Percentiles rank a stretch among this genome's conserved stretches.
Evolutionary conservation across 2,888 invertebrate species (phyloP).

Genomic region (Melanotus villosus): DNA sequence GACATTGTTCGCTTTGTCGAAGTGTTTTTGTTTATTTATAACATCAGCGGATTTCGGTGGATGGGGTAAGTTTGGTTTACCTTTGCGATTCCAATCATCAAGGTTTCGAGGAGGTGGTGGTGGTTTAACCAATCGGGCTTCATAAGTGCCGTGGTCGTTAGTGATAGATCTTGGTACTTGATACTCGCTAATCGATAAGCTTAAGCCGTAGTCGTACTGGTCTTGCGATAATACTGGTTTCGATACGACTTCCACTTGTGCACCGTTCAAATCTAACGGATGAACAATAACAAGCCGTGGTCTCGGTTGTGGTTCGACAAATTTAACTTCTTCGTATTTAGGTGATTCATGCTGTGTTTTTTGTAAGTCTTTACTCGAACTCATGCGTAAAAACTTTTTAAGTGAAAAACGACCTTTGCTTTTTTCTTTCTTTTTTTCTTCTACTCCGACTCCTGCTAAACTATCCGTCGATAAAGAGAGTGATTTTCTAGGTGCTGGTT

Average conservation of each 20-base stretch:
- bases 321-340: slow-evolving; percentile 72
- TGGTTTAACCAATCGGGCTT: slow-evolving; percentile 52
- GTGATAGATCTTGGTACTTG: slow-evolving; percentile 52
- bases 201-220: slow-evolving; percentile 51
- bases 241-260: slow-evolving; percentile 82
- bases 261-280: slow-evolving; percentile 87
- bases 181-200: slow-evolving; percentile 53
- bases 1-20: slow-evolving; percentile 58
- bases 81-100: slow-evolving; percentile 69
- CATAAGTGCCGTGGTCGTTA: slow-evolving; percentile 49
- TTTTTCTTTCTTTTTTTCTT: slow-evolving; percentile 76
- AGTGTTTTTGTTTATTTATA: slow-evolving; percentile 72
- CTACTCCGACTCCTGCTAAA: slow-evolving; percentile 67
- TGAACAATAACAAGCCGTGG: slow-evolving; percentile 89
- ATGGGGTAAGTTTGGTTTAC: slow-evolving; percentile 77
- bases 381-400: slow-evolving; percentile 86
- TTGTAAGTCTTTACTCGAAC: slow-evolving; percentile 79
- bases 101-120: slow-evolving; percentile 85
- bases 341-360: slow-evolving; percentile 71
- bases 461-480: slow-evolving; percentile 85
- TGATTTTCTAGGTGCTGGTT: slow-evolving; percentile 78
- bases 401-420: slow-evolving; percentile 83
- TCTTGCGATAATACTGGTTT: slow-evolving; percentile 62
- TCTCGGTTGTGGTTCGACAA: slow-evolving; percentile 76
- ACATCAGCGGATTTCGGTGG: slow-evolving; percentile 80